Base-by-base conservation (phyloP, 1,140 invertebrate species). In the Lysiphlebus fabarum region DNA sequence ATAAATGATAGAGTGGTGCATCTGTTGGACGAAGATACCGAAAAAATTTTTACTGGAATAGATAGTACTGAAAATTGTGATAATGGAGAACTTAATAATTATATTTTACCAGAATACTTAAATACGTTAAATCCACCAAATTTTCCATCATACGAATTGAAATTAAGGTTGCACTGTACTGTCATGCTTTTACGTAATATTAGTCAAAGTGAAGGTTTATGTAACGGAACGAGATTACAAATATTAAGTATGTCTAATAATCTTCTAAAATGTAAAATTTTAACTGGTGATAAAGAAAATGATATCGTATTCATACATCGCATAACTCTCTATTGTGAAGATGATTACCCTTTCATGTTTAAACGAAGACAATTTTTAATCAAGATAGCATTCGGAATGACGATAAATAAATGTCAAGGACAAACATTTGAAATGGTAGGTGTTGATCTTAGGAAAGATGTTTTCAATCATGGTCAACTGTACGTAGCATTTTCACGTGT, bases 381-480 rank as follows among this genome's bases (percentile, higher is more conserved):
- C 2, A 54, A 42, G 12, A 12, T 42, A 40, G 36, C 34, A 7
- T 54, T 40, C 42, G 38, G 41, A 2, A 45, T 55, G 53, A 45
- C 53, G 4, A 55, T 55, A 4, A 55, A 55, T 33, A 37, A 55
- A 34, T 4, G 40, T 9, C 42, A 56, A 45, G 71, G 71, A 11
- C 70, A 70, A 61, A 68, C 70, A 43, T 62, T 70, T 60, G 57
- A 68, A n/a, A 11, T 54, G 9, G 47, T 62, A 50, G 74, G 73
- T 7, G 12, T 79, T 14, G 44, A 72, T 64, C 69, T 75, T 34
- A 41, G 61, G 58, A 63, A 58, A 48, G 61, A 63, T 50, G 66
- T 66, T 51, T 75, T 75, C 51, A 64, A 66, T 33, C 71, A 75
- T 66, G 70, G 71, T 3, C 56, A 57, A 26, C 12, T 57, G 10